These are phyloP conservation scores for Sminthurinus signatus DNA, from an alignment of 1,140 invertebrate species.

Conservation along the genomic window DNA sequence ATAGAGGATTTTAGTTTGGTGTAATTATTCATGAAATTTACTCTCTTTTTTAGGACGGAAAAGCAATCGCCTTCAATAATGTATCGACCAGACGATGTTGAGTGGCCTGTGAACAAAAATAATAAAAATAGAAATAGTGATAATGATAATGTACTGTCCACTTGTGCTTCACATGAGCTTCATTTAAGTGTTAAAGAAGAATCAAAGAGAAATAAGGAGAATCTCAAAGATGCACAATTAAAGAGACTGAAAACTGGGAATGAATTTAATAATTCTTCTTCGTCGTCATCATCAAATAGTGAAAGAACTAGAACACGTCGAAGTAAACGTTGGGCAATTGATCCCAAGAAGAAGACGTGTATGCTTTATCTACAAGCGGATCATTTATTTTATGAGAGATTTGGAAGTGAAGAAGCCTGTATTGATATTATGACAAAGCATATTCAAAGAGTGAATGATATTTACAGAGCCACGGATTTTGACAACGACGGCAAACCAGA, in stretches of 20 bases:
- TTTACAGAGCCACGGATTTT: conserved; percentile 88
- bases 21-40: no score
- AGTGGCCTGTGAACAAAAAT: conserved; percentile 18
- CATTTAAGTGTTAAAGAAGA: conserved; percentile 37
- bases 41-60: conserved; percentile 3
- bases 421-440: conserved; percentile 92
- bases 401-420: conserved; percentile 85
- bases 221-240: no score
- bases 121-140: no score
- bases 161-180: conserved; percentile 42
- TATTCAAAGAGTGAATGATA: conserved; percentile 86
- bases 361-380: conserved; percentile 92
- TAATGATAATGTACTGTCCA: background rate
- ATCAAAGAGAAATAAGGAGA: no score
- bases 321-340: conserved; percentile 26
- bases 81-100: conserved; percentile 29
- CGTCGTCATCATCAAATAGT: no score
- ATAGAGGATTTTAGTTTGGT: no score
- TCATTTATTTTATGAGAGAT: conserved; percentile 87
- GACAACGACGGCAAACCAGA: conserved; percentile 84
- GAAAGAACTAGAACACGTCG: background rate
- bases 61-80: conserved; percentile 20
- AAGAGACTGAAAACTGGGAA: background rate
- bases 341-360: conserved; percentile 53
- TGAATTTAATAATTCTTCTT: no score